Conservation (phyloP, 2,888 invertebrate species). For the Parelbella ahira region DNA sequence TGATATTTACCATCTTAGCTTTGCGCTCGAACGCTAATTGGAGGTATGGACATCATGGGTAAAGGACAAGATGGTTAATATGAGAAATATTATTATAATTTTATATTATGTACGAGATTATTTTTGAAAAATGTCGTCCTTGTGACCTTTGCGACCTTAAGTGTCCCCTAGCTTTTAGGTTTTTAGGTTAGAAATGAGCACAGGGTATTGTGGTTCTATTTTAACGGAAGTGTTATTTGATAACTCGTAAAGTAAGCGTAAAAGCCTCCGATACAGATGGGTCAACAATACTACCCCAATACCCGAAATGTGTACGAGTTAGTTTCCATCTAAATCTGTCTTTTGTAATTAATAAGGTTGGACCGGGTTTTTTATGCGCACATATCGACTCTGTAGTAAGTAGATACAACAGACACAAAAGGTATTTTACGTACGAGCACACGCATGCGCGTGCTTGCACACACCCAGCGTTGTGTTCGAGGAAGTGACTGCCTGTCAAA, state of each 20-base stretch:
- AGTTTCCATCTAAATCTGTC: constrained; percentile 67
- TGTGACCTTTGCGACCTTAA: constrained; percentile 73
- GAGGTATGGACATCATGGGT: constrained; percentile 10
- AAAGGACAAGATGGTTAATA: constrained; percentile 17
- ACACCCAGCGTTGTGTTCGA: no score
- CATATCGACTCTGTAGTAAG: constrained; percentile 17
- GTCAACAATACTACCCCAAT: constrained; percentile 76
- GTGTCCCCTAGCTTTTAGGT: constrained; percentile 76
- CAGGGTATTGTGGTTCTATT: constrained; percentile 81
- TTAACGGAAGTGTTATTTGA: constrained; percentile 67
- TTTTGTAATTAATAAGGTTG: constrained; percentile 44
- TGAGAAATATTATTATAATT: constrained; percentile 8
- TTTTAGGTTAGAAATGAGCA: constrained; percentile 72
- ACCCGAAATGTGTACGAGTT: constrained; percentile 67
- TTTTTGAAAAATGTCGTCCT: constrained; percentile 32
- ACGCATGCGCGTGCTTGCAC: no score
- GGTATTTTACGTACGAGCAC: no score
- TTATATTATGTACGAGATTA: no score
- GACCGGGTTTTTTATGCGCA: constrained; percentile 33
- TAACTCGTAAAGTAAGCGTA: constrained; percentile 65
- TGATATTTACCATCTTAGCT: constrained; percentile 19
- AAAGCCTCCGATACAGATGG: constrained; percentile 49
- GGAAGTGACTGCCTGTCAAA: no score
- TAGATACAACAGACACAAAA: constrained; percentile 10
- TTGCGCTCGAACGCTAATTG: constrained; percentile 7